Evolutionary conservation across 2,797 vertebrate species (phyloP).

Genomic region (Enteromius treurensis): DNA sequence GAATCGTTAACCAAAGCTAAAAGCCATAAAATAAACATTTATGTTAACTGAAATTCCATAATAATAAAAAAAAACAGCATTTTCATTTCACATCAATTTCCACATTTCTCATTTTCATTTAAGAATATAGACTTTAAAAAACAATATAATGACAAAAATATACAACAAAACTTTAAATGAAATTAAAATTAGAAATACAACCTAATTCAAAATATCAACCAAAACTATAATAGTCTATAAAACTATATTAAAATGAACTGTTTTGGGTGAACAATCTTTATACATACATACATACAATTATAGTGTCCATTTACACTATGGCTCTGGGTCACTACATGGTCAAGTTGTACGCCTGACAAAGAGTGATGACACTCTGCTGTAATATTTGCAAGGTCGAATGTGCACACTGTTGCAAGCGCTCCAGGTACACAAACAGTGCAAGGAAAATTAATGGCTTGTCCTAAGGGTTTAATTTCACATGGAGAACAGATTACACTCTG

Average conservation of each 20-base stretch:
- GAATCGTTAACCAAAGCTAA: neutral
- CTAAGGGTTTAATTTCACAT: conserved; percentile 26
- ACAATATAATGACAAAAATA: neutral
- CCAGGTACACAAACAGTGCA: conserved; percentile 2
- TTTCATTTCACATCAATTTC: neutral
- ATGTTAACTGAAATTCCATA: neutral
- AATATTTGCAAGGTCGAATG: conserved; percentile 11
- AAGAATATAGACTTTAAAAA: neutral
- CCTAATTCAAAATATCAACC: neutral
- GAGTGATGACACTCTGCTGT: conserved; percentile 8
- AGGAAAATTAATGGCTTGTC: conserved; percentile 6
- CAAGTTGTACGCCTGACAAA: conserved; percentile 1
- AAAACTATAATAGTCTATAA: neutral
- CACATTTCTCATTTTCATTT: neutral
- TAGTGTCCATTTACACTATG: neutral
- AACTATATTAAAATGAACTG: neutral
- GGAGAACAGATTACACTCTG: conserved; percentile 14
- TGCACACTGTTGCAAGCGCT: neutral
- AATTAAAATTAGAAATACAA: neutral
- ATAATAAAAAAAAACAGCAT: neutral
- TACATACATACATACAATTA: neutral
- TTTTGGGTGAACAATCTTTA: neutral
- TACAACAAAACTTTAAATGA: neutral
- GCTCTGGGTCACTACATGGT: neutral
- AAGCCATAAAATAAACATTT: neutral